Evolutionary conservation across 1,140 invertebrate genomes (phyloP).

Genomic region (Lepidurus apus): DNA sequence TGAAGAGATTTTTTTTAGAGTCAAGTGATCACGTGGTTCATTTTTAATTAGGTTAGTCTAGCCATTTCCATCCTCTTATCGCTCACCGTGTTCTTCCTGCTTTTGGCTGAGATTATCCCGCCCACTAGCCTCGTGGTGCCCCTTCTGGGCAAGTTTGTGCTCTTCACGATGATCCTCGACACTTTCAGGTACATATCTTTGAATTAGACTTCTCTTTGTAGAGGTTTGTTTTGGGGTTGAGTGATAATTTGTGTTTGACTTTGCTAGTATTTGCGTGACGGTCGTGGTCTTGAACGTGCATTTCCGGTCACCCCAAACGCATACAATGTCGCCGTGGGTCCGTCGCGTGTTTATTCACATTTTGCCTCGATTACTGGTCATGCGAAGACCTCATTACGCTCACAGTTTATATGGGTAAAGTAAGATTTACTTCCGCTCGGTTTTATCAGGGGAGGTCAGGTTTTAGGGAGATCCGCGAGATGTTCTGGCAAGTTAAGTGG

Average conservation of each 20-base stretch:
- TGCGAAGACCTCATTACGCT: constrained; percentile 74
- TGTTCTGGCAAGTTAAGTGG: no score
- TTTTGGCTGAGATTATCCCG: constrained; percentile 96
- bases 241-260: neutral
- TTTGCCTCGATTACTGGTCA: constrained; percentile 73
- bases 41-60: constrained; percentile 69
- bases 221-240: neutral
- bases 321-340: constrained; percentile 91
- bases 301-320: constrained; percentile 90
- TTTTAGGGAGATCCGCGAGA: no score
- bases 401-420: constrained; percentile 66
- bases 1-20: neutral
- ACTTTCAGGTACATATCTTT: constrained; percentile 70
- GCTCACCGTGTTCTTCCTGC: constrained; percentile 98
- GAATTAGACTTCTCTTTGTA: neutral
- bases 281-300: constrained; percentile 72
- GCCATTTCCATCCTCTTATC: constrained; percentile 98
- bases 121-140: constrained; percentile 97
- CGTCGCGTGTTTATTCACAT: constrained; percentile 86
- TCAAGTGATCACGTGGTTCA: neutral
- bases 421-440: constrained; percentile 14
- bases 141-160: constrained; percentile 95
- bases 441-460: no score
- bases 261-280: constrained; percentile 54
- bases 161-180: constrained; percentile 99